These are phyloP conservation scores for Zeuzera pyrina DNA, from an alignment of 2,888 invertebrate species.

Conservation along the genomic window DNA sequence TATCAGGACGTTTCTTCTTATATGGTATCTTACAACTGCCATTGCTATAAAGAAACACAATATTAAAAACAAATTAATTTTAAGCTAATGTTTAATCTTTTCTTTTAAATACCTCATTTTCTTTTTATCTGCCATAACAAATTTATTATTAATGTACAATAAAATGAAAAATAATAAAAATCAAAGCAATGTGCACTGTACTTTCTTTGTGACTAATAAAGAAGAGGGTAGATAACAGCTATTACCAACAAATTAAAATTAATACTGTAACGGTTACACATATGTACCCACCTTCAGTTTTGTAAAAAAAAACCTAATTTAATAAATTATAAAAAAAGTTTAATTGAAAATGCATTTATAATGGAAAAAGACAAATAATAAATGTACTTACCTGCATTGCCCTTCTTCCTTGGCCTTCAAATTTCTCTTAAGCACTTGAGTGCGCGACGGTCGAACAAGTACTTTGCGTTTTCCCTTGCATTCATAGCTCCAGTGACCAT, in stretches of 20 bases:
- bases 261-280: no score
- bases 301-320: slow-evolving; percentile 3
- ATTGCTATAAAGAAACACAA: slow-evolving; percentile 26
- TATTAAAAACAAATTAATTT: background rate
- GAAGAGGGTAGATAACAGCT: no score
- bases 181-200: no score
- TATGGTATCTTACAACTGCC: slow-evolving; percentile 49
- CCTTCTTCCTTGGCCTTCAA: slow-evolving; percentile 51
- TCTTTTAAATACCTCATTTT: no score
- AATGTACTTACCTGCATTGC: slow-evolving; percentile 50
- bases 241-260: background rate
- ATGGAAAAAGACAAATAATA: no score
- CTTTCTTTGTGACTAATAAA: no score
- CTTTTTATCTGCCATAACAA: no score
- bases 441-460: slow-evolving; percentile 86
- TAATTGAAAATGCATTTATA: background rate
- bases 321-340: background rate
- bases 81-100: background rate
- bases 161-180: no score
- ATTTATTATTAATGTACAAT: no score
- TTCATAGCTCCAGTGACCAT: slow-evolving; percentile 96
- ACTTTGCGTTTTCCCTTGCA: slow-evolving; percentile 93
- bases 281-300: no score
- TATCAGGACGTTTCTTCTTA: slow-evolving; percentile 46
- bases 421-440: slow-evolving; percentile 82